These are phyloP conservation scores for Ylistrum balloti DNA, from an alignment of 1,140 invertebrate genomes.

Conservation along the genomic window DNA sequence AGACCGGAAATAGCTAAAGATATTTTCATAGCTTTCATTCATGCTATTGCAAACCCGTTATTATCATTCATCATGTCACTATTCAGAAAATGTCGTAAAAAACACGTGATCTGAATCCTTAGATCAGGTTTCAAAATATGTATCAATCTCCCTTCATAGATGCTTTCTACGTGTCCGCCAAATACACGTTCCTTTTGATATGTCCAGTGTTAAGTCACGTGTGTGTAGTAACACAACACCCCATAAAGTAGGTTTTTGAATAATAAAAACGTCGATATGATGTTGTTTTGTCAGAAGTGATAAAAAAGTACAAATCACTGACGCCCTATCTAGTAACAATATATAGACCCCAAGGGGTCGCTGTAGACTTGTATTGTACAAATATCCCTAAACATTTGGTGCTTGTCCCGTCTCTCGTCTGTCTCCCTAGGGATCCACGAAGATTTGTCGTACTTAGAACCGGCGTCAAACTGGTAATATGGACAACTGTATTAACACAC, in stretches of 20 bases:
- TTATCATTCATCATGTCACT: not conserved
- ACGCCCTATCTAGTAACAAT: not conserved
- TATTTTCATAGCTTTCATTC: not conserved
- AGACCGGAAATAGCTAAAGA: not conserved
- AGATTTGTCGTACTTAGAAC: not conserved
- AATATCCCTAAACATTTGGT: not conserved
- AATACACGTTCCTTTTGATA: not conserved
- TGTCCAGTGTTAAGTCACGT: not conserved
- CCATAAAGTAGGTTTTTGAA: not conserved
- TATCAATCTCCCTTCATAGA: not conserved
- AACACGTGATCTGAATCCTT: not conserved
- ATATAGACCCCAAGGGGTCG: not conserved
- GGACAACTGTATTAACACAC: not conserved
- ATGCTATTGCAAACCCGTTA: not conserved
- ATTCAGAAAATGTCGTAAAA: not conserved
- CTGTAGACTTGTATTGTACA: not conserved
- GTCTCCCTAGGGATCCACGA: not conserved
- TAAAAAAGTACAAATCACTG: conserved; percentile 2
- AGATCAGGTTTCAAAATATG: not conserved
- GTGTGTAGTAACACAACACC: not conserved
- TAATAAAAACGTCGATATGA: not conserved
- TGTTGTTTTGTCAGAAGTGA: not conserved
- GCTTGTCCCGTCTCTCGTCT: not conserved
- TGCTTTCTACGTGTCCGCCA: not conserved
- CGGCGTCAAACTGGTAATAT: conserved; percentile 16